These are phyloP conservation scores for Neodiprion fabricii DNA, from an alignment of 1,140 invertebrate species.

Conservation along the genomic window DNA sequence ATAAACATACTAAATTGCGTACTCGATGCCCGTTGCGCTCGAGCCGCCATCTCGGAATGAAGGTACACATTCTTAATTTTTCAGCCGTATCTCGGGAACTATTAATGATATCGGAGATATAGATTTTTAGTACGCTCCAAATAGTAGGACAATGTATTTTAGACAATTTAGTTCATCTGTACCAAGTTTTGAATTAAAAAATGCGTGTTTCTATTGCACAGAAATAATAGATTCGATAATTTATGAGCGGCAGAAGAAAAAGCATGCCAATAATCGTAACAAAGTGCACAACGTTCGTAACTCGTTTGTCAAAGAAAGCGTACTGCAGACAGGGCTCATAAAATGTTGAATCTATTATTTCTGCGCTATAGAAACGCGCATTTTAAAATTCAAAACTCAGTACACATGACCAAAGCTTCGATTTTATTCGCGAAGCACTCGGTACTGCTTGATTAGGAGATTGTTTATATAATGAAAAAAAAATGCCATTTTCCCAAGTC, in stretches of 20 bases:
- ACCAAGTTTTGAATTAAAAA: not conserved
- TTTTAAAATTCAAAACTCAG: not conserved
- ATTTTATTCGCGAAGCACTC: not conserved
- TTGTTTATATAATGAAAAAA: not conserved
- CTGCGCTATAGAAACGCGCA: conserved; percentile 14
- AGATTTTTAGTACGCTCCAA: not conserved
- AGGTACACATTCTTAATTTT: not conserved
- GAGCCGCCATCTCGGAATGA: not conserved
- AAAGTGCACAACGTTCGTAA: not conserved
- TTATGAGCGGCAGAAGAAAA: not conserved
- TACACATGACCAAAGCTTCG: not conserved
- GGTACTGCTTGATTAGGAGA: not conserved
- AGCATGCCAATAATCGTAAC: not conserved
- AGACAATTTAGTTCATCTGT: not conserved
- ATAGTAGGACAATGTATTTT: not conserved
- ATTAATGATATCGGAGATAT: not conserved
- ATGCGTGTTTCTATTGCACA: conserved; percentile 1
- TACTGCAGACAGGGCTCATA: not conserved
- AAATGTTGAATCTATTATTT: conserved; percentile 4
- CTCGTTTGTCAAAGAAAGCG: not conserved
- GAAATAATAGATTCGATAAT: not conserved
- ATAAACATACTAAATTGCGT: too few relatives aligned
- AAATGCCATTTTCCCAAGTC: not conserved
- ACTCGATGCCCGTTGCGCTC: too few relatives aligned
- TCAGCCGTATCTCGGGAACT: not conserved